These are phyloP conservation scores for Empidonax traillii DNA, from an alignment of 2,113 vertebrate species.

Conservation along the genomic window DNA sequence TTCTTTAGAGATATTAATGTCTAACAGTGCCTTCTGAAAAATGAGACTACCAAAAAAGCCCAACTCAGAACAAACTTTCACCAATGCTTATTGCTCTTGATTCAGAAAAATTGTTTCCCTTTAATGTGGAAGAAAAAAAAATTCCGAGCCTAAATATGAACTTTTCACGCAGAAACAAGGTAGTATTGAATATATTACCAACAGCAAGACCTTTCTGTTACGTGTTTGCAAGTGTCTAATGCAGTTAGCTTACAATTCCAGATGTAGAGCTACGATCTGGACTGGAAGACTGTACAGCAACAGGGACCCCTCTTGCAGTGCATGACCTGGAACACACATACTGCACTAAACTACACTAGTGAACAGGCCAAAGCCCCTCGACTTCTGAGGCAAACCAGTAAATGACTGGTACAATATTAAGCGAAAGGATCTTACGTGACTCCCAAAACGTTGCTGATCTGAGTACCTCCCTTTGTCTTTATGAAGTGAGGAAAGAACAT, in stretches of 20 bases:
- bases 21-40: neutral
- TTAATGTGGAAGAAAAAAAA: neutral
- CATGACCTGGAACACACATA: neutral
- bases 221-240: neutral
- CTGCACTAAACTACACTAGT: rapidly evolving
- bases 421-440: neutral
- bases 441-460: neutral
- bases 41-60: neutral
- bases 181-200: neutral
- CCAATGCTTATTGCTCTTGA: neutral
- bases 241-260: neutral
- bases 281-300: neutral
- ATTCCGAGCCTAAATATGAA: neutral
- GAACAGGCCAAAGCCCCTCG: neutral
- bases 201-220: neutral
- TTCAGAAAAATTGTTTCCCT: neutral
- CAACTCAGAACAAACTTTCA: neutral
- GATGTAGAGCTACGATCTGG: neutral
- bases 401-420: neutral
- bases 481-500: neutral
- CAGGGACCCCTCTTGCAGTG: neutral
- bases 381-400: neutral
- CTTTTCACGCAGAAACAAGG: neutral
- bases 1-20: neutral
- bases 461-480: neutral